Percentiles rank a stretch among this genome's conserved stretches.
phyloP scores from a whole-genome alignment of 2,888 invertebrate species.

The Dryobota labecula region DNA sequence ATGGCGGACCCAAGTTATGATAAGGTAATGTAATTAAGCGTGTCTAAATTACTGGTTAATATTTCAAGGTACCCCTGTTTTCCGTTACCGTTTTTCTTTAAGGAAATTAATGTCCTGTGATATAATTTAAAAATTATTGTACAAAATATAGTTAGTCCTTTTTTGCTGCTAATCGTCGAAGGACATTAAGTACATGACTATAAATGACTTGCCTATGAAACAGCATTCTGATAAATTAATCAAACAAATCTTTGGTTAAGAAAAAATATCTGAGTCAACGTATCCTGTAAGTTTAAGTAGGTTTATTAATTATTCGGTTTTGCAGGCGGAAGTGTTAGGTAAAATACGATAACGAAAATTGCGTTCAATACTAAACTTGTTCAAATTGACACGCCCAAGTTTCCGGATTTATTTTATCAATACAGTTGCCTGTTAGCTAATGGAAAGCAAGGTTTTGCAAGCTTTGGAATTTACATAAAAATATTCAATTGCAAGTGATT shows the following conservation, averaged over 20 bases:
- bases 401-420: slow-evolving; percentile 53
- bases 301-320: slow-evolving; percentile 15
- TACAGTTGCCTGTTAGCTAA: slow-evolving; percentile 29
- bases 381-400: slow-evolving; percentile 52
- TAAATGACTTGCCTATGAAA: slow-evolving; percentile 21
- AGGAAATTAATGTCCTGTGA: slow-evolving; percentile 18
- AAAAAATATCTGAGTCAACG: slow-evolving; percentile 43
- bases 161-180: slow-evolving; percentile 27
- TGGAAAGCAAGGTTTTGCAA: slow-evolving; percentile 34
- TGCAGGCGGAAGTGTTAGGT: slow-evolving; percentile 30
- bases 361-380: slow-evolving; percentile 32
- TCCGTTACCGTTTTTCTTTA: slow-evolving; percentile 19
- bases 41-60: slow-evolving; percentile 2
- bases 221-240: slow-evolving; percentile 27
- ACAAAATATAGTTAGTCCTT: slow-evolving; percentile 23
- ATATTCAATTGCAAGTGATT: slow-evolving; percentile 25
- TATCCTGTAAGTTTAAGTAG: slow-evolving; percentile 32
- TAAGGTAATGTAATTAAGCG: slow-evolving; percentile 15
- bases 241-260: slow-evolving; percentile 21
- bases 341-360: slow-evolving; percentile 50
- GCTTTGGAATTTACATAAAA: slow-evolving; percentile 38
- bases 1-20: slow-evolving; percentile 19
- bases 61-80: slow-evolving; percentile 30
- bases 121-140: slow-evolving; percentile 11
- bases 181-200: neutral